These are phyloP conservation scores for Drosophila cardini DNA, from an alignment of 1,140 invertebrate genomes.

Conservation along the genomic window DNA sequence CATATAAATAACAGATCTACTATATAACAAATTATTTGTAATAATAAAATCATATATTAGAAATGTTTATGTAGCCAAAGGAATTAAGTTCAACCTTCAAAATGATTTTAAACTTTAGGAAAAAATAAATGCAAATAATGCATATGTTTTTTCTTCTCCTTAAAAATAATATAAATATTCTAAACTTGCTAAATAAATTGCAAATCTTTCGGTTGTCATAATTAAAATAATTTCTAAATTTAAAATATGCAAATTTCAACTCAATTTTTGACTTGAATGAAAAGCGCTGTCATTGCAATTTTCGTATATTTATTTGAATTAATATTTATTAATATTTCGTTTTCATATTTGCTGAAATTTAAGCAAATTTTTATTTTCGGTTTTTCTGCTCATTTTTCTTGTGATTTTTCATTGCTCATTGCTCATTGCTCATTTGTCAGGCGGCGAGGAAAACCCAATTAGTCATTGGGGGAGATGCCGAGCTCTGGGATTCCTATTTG, in stretches of 20 bases:
- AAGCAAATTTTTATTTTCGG: constrained; percentile 15
- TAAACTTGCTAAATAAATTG: too few species aligned
- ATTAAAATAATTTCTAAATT: too few species aligned
- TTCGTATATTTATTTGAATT: background rate
- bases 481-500: constrained; percentile 33
- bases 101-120: too few species aligned
- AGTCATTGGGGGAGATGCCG: constrained; percentile 55
- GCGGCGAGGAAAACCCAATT: constrained; percentile 76
- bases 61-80: background rate
- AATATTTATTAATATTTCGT: background rate
- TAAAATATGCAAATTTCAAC: too few species aligned
- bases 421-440: constrained; percentile 44
- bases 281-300: background rate
- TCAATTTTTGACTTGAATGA: background rate
- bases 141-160: too few species aligned
- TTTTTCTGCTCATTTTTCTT: constrained; percentile 12
- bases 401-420: constrained; percentile 49
- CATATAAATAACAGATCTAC: constrained; percentile 6
- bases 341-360: constrained; percentile 7
- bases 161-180: too few species aligned
- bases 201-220: too few species aligned
- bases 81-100: background rate
- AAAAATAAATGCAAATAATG: too few species aligned
- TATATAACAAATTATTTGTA: background rate
- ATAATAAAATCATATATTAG: background rate